phyloP scores from a whole-genome alignment of 2,888 invertebrate species.

The Iselma pallidipennis region DNA sequence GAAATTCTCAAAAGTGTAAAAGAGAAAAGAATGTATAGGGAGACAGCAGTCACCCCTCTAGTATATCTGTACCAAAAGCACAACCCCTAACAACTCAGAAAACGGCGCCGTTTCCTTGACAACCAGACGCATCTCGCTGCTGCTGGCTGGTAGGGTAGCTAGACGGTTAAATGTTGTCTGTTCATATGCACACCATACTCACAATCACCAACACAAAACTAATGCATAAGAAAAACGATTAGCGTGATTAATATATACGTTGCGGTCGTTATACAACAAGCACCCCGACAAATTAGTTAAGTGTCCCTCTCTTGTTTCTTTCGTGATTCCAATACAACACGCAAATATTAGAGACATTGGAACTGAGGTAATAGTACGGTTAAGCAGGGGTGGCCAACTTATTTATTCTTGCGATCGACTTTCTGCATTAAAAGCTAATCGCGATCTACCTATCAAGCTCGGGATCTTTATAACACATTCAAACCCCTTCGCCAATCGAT shows the following conservation, averaged over 20 bases:
- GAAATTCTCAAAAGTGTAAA: constrained; percentile 11
- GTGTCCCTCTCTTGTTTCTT: constrained; percentile 34
- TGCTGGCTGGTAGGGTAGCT: constrained; percentile 2
- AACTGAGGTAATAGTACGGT: not conserved
- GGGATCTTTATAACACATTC: too few relatives aligned
- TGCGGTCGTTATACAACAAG: constrained; percentile 21
- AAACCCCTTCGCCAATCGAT: too few relatives aligned
- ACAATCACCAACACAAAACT: not conserved
- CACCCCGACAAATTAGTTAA: constrained; percentile 36
- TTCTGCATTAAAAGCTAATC: too few relatives aligned
- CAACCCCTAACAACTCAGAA: constrained; percentile 38
- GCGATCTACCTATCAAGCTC: too few relatives aligned
- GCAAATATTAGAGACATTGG: constrained; percentile 17
- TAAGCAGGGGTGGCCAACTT: too few relatives aligned
- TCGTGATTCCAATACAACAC: constrained; percentile 32
- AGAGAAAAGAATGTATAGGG: constrained; percentile 5
- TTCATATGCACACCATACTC: constrained; percentile 21
- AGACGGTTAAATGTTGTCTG: constrained; percentile 14
- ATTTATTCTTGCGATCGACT: too few relatives aligned
- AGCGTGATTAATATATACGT: constrained; percentile 32
- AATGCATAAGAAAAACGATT: constrained; percentile 33
- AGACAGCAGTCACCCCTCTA: constrained; percentile 18
- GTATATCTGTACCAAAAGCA: not conserved
- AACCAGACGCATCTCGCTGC: constrained; percentile 47
- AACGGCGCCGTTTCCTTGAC: constrained; percentile 42